Evolutionary conservation across 2,888 invertebrate genomes (phyloP).

Genomic region (Apamea monoglypha): DNA sequence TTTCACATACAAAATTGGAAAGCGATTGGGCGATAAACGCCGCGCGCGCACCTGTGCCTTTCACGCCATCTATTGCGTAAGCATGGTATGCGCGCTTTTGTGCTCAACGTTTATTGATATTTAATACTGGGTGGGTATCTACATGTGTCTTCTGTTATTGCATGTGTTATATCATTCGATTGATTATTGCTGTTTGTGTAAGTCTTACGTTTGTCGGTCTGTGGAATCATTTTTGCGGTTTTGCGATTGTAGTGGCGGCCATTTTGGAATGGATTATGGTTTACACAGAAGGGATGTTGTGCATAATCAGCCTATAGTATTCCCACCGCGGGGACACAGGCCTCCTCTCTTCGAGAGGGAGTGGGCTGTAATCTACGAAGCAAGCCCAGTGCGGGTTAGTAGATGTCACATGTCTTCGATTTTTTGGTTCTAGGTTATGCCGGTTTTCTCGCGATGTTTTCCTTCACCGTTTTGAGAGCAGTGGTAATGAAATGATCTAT

Average conservation of each 20-base stretch:
- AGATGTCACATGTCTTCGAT: too few relatives aligned
- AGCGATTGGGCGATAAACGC: conserved; percentile 65
- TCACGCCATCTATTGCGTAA: conserved; percentile 68
- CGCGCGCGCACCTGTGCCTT: conserved; percentile 70
- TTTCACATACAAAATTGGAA: conserved; percentile 65
- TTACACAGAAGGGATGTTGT: background rate
- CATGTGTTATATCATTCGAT: conserved; percentile 50
- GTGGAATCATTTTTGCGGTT: conserved; percentile 6
- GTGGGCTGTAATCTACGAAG: too few relatives aligned
- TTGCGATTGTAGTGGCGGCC: conserved; percentile 4
- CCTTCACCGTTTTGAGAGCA: too few relatives aligned
- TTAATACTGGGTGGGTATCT: conserved; percentile 48
- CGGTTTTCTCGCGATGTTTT: too few relatives aligned
- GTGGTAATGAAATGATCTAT: too few relatives aligned
- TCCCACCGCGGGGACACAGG: too few relatives aligned
- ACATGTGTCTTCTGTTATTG: conserved; percentile 58
- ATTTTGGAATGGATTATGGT: conserved; percentile 21
- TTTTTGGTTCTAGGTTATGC: too few relatives aligned
- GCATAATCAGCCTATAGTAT: too few relatives aligned
- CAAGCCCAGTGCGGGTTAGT: too few relatives aligned
- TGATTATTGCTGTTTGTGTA: conserved; percentile 34
- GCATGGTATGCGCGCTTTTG: conserved; percentile 59
- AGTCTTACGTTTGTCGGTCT: conserved; percentile 25
- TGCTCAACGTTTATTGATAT: conserved; percentile 62
- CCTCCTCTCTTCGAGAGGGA: too few relatives aligned